Percentiles rank a stretch among this genome's conserved stretches.
phyloP scores from a whole-genome alignment of 2,113 vertebrate genomes.

The Nymphicus hollandicus region DNA sequence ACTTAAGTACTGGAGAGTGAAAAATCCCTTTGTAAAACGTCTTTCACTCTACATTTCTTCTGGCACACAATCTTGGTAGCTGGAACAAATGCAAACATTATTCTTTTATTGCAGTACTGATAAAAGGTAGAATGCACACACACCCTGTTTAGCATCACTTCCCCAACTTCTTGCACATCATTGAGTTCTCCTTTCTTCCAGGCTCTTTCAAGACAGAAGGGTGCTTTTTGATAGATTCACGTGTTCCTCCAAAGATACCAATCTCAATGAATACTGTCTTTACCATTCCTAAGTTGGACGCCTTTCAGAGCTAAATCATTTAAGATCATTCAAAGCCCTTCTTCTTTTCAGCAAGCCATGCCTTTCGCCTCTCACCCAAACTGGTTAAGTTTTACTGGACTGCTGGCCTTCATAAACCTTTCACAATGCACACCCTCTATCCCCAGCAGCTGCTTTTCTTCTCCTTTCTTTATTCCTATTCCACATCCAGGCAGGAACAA shows the following conservation, averaged over 20 bases:
- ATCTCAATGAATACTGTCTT: background rate
- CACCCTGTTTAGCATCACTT: background rate
- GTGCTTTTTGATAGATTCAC: background rate
- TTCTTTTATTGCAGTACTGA: background rate
- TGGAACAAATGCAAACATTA: background rate
- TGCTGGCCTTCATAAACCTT: background rate
- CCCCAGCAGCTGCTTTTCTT: background rate
- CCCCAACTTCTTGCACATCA: background rate
- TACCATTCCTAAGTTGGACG: background rate
- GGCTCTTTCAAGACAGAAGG: background rate
- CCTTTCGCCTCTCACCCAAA: background rate
- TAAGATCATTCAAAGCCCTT: background rate
- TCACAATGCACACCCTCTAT: background rate
- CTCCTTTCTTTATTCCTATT: background rate
- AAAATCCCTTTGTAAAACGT: background rate
- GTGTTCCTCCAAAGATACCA: background rate
- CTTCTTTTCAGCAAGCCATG: background rate
- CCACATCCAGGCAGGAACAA: background rate
- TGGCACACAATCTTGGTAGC: background rate
- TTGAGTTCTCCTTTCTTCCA: background rate
- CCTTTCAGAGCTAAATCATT: background rate
- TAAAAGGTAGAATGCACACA: background rate
- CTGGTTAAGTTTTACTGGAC: background rate
- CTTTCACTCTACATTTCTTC: background rate
- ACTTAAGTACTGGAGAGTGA: background rate